These are phyloP conservation scores for Triops cancriformis DNA, from an alignment of 1,140 invertebrate species.

Conservation along the genomic window DNA sequence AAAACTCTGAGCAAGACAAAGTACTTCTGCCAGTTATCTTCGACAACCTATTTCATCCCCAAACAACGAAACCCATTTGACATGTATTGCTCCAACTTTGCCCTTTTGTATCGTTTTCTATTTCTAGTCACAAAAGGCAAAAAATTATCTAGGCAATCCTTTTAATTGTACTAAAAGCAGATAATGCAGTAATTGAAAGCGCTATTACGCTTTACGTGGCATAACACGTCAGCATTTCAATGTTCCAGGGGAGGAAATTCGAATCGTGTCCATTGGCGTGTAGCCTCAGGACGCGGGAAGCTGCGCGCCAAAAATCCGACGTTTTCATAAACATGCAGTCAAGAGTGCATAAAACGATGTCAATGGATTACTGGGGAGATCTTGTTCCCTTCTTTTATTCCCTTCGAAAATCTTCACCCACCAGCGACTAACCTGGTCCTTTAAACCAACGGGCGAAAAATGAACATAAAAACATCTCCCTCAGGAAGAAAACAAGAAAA, in stretches of 20 bases:
- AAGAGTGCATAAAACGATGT: slow-evolving; percentile 6
- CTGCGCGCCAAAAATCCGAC: background rate
- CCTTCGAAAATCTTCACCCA: background rate
- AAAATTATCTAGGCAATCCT: background rate
- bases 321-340: slow-evolving; percentile 9
- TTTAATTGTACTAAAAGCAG: no score
- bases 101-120: no score
- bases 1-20: slow-evolving; percentile 4
- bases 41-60: background rate
- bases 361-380: background rate
- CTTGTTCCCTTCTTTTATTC: background rate
- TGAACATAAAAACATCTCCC: background rate
- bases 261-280: background rate
- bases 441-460: no score
- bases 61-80: background rate
- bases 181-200: no score
- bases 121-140: background rate
- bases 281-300: background rate
- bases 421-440: no score
- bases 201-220: no score
- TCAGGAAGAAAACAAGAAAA: background rate
- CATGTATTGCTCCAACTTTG: background rate
- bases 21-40: background rate
- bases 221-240: no score
- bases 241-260: background rate